Conservation (phyloP, 2,113 vertebrate genomes). For the Halcyon malimbica region DNA sequence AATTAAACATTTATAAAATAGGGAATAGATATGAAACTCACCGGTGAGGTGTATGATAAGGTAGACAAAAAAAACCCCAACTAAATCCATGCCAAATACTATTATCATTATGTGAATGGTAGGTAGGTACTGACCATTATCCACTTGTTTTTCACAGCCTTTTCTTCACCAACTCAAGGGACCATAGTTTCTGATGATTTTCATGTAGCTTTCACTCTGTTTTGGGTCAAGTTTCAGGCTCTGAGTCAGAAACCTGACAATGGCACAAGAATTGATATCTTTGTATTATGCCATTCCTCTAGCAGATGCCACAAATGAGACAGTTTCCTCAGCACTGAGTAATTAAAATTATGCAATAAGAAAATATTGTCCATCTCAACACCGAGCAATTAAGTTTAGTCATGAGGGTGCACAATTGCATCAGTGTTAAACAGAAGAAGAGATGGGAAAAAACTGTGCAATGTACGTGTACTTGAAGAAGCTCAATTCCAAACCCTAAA, state of each 20-base stretch:
- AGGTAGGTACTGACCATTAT: neutral
- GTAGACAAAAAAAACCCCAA: neutral
- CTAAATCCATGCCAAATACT: neutral
- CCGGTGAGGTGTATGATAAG: neutral
- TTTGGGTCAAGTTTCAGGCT: neutral
- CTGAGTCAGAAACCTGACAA: neutral
- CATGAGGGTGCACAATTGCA: neutral
- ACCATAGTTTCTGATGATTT: neutral
- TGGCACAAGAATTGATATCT: neutral
- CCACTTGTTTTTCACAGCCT: neutral
- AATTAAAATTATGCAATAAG: neutral
- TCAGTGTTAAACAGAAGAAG: neutral
- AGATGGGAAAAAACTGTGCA: neutral
- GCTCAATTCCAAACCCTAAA: neutral
- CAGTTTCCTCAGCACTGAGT: neutral
- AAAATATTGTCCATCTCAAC: neutral
- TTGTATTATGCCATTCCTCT: neutral
- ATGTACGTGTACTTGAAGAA: neutral
- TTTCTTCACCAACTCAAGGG: neutral
- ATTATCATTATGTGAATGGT: neutral
- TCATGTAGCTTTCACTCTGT: neutral
- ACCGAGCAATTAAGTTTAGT: neutral
- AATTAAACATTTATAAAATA: slow-evolving; percentile 3
- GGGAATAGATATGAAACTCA: neutral
- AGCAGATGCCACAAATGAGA: neutral